Evolutionary conservation across 2,888 invertebrate genomes (phyloP), one percentile per base, ranked within the genome.

Genomic region (Colostygia pectinataria): DNA sequence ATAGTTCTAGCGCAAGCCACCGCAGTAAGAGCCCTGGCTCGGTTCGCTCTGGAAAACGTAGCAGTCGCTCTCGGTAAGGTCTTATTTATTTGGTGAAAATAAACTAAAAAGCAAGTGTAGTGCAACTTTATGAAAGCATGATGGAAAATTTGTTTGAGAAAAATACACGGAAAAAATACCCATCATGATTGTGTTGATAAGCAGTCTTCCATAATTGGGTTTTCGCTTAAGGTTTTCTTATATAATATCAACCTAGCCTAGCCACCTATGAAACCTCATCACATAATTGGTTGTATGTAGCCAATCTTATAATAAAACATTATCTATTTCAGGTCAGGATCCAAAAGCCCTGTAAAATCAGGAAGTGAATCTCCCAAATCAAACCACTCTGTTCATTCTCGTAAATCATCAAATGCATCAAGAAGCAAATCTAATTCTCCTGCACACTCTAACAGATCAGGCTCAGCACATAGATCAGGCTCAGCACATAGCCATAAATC

Each of bases 381-480:
- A 0, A 80, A 80, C 33, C 74, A 59, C 1, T 83, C 88, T 0
- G 72, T 59, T 4, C 72, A 65, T 2, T 83, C 89, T 2, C 77
- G 74, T 39, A 81, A 77, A 58, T 85, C 87, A 0, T 88, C 89
- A 10, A 80, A 78, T 63, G 81, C 59, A 20, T 87, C 88, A 8
- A 72, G 83, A 5, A 87, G 88, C 68, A 87, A 86, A 58, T 91
- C 91, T 0, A 87, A 88, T 54, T 88, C 90, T 1, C 89, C 86
- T 6, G 84, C 70, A 5, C 77, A 62, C 15, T 86, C 87, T 0
- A 80, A 85, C 34, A 72, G 81, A 66, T 87, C 90, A 2, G 85
- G 83, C 3, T 90, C 90, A 5, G 80, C 80, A 13, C 81, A 73
- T 2, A 91, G 91, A 66, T 87, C 90, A 2, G 85, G 83, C 3